Conservation (phyloP, 2,888 invertebrate species). For the Seira musarum region DNA sequence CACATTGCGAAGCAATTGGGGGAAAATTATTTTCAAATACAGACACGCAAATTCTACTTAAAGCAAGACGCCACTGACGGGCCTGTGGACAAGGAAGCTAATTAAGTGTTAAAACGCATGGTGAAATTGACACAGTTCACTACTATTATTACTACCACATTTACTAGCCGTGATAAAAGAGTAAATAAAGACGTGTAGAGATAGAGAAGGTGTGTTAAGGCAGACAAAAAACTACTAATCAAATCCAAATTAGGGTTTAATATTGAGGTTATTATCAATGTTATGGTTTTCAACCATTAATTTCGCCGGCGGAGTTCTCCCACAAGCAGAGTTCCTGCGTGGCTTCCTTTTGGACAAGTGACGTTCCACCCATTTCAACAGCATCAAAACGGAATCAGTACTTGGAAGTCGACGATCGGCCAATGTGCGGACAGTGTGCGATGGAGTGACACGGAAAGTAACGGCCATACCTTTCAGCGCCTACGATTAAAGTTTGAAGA, state of each 20-base stretch:
- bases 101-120: no score
- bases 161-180: no score
- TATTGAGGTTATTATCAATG: no score
- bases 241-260: not conserved
- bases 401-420: constrained; percentile 80
- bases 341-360: constrained; percentile 87
- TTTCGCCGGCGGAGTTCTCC: constrained; percentile 49
- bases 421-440: constrained; percentile 84
- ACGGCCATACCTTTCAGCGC: constrained; percentile 94
- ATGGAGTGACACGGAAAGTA: constrained; percentile 90
- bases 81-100: no score
- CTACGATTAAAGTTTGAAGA: constrained; percentile 73
- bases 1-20: no score
- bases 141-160: no score
- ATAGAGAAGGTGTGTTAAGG: no score
- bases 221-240: constrained; percentile 1
- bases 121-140: no score
- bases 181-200: no score
- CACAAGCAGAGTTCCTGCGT: constrained; percentile 70
- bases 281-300: constrained; percentile 63
- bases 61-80: no score
- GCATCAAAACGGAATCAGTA: constrained; percentile 89
- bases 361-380: constrained; percentile 92
- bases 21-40: no score
- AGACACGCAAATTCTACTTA: no score